A percentile compares a stretch with the other conserved stretches of the same genome.
phyloP scores from a whole-genome alignment of 2,888 invertebrate genomes.

The Pandemis cinnamomeana region DNA sequence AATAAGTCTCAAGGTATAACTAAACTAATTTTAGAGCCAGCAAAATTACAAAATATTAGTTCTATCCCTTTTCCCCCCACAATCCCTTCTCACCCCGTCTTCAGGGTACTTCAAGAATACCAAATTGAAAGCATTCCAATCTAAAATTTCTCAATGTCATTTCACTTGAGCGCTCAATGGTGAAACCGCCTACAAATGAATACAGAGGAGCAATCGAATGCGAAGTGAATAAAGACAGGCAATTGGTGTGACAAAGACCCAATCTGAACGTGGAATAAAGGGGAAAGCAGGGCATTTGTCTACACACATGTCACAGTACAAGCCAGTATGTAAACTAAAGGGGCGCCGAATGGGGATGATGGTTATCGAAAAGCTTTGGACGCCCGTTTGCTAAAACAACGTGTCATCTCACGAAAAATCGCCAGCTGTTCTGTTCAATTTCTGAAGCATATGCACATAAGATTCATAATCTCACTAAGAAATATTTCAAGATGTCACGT shows the following conservation, averaged over 20 bases:
- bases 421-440: no score
- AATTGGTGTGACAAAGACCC: conserved; percentile 31
- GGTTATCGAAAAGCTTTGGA: no score
- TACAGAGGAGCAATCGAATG: conserved; percentile 17
- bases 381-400: no score
- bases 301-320: neutral
- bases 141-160: neutral
- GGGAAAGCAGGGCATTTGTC: conserved; percentile 9
- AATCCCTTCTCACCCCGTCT: no score
- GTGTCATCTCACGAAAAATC: no score
- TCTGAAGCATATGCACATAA: no score
- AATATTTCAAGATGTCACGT: no score
- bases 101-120: neutral
- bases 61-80: no score
- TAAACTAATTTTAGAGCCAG: no score
- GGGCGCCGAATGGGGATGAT: neutral
- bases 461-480: no score
- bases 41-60: no score
- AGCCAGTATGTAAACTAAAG: neutral
- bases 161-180: neutral
- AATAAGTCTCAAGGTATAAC: no score
- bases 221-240: conserved; percentile 25
- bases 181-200: conserved; percentile 18
- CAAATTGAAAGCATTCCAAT: neutral
- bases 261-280: conserved; percentile 15